Conservation (phyloP, 2,797 vertebrate species). For the Fratercula arctica region DNA sequence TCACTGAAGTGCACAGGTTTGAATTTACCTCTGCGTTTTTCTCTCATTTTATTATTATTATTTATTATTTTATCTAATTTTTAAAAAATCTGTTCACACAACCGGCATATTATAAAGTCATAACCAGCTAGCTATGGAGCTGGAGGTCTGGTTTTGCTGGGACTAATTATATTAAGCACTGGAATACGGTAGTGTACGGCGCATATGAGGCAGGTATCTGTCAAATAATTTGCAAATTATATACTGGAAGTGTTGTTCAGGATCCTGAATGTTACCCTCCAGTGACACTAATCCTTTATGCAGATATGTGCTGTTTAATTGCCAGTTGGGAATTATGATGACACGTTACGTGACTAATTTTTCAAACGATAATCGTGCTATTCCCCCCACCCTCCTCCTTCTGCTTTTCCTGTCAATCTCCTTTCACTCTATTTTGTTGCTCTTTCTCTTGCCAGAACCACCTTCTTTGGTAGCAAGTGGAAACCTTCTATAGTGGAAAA, state of each 20-base stretch:
- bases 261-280: not conserved
- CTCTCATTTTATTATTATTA: not conserved
- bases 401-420: constrained; percentile 19
- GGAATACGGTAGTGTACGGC: not conserved
- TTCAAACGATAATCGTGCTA: not conserved
- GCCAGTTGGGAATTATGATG: not conserved
- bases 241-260: not conserved
- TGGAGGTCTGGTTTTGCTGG: not conserved
- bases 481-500: not conserved
- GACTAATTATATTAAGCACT: not conserved
- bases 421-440: constrained; percentile 6
- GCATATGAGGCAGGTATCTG: not conserved
- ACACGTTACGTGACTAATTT: constrained; percentile 32
- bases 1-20: not conserved
- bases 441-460: not conserved
- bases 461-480: not conserved
- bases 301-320: constrained; percentile 13
- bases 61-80: not conserved
- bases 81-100: not conserved
- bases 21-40: not conserved
- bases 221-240: not conserved
- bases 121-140: not conserved
- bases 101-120: not conserved
- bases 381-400: not conserved
- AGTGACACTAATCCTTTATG: constrained; percentile 8